phyloP scores from a whole-genome alignment of 2,888 invertebrate species.

The Chaetogeoica ovagalla region DNA sequence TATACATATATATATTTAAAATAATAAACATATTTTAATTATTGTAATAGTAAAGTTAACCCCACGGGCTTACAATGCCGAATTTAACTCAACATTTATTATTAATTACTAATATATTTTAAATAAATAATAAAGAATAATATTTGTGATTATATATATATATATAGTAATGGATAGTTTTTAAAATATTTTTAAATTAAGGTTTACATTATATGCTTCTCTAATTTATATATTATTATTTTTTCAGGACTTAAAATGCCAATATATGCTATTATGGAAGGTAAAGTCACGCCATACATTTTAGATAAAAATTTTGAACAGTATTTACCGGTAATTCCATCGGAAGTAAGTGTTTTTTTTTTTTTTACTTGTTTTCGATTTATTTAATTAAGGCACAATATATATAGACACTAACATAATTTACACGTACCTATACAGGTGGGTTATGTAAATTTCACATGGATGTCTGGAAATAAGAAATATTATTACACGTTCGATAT shows the following conservation, averaged over 20 bases:
- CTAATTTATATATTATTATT: constrained; percentile 17
- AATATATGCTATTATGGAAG: constrained; percentile 87
- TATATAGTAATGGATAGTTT: too few relatives aligned
- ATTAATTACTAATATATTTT: too few relatives aligned
- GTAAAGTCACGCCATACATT: constrained; percentile 81
- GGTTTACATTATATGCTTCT: too few relatives aligned
- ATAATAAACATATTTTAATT: too few relatives aligned
- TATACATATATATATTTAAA: too few relatives aligned
- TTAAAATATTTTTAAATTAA: too few relatives aligned
- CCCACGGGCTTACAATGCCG: too few relatives aligned
- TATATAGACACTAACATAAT: background rate
- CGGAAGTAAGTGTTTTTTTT: constrained; percentile 69
- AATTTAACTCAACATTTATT: too few relatives aligned
- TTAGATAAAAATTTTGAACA: constrained; percentile 87
- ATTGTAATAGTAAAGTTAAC: too few relatives aligned
- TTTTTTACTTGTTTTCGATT: background rate
- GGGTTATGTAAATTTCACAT: constrained; percentile 86
- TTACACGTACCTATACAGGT: constrained; percentile 57
- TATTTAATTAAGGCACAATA: background rate
- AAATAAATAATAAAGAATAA: too few relatives aligned
- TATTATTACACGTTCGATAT: constrained; percentile 86
- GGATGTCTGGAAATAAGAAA: constrained; percentile 80
- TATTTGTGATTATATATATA: too few relatives aligned
- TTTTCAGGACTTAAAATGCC: constrained; percentile 78
- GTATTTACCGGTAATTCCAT: constrained; percentile 86